phyloP scores from a whole-genome alignment of 1,140 invertebrate genomes.

The Armadillidium nasatum region DNA sequence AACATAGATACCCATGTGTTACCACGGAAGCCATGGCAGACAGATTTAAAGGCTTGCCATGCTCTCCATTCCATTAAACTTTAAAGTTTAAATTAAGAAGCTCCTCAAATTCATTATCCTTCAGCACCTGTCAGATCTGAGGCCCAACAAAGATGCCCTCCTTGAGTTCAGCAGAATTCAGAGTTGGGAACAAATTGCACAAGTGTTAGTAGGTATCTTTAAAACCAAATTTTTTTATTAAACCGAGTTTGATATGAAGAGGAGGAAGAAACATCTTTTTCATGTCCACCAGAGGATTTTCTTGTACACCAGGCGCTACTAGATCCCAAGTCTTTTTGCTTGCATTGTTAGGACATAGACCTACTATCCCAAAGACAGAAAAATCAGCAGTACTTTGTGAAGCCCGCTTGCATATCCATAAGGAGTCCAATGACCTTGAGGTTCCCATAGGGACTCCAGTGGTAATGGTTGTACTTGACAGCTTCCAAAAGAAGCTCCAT shows the following conservation, averaged over 20 bases:
- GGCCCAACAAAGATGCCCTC: neutral
- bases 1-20: no score
- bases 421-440: neutral
- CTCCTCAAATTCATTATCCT: no score
- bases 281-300: no score
- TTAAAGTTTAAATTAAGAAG: no score
- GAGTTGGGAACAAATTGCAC: neutral
- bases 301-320: neutral
- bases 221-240: neutral
- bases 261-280: neutral
- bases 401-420: neutral
- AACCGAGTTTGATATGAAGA: neutral
- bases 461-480: neutral
- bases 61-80: no score
- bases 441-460: neutral
- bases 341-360: neutral
- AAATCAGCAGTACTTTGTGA: neutral
- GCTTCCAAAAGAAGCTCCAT: no score
- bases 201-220: neutral
- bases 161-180: no score
- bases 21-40: no score
- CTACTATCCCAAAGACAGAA: neutral
- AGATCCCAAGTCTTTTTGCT: neutral
- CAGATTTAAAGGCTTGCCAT: no score
- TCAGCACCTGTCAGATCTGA: neutral